phyloP scores from a whole-genome alignment of 2,888 invertebrate genomes.

The Odontomyia ornata region DNA sequence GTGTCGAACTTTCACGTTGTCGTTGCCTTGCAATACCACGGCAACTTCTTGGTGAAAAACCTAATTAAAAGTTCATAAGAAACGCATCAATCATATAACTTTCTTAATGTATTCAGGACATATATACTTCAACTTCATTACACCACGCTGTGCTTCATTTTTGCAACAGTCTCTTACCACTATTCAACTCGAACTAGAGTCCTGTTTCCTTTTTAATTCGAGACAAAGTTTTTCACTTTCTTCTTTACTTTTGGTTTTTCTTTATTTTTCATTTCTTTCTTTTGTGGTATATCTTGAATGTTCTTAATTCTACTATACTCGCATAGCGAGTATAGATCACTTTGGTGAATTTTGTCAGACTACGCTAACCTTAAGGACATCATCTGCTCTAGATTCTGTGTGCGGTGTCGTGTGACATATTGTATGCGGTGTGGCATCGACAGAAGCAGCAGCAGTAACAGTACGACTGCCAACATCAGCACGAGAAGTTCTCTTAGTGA shows the following conservation, averaged over 20 bases:
- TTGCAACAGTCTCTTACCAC: not conserved
- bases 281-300: not conserved
- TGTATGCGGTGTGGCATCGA: not conserved
- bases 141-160: not conserved
- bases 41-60: not conserved
- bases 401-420: constrained; percentile 28
- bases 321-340: not conserved
- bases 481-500: constrained; percentile 9
- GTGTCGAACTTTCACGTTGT: too few relatives aligned
- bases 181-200: not conserved
- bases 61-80: constrained; percentile 38
- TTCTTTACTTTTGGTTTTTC: not conserved
- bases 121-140: constrained; percentile 14
- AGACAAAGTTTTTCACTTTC: constrained; percentile 16
- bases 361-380: not conserved
- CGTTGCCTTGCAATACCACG: too few relatives aligned
- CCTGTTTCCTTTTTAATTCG: not conserved
- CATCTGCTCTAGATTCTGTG: constrained; percentile 23
- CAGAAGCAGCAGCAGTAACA: not conserved
- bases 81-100: constrained; percentile 39
- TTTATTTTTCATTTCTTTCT: not conserved
- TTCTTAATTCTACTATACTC: not conserved
- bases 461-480: not conserved
- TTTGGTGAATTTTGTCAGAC: not conserved
- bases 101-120: constrained; percentile 31